These are phyloP conservation scores for Drosophila sp. DNA, from an alignment of 1,140 invertebrate genomes.

Conservation along the genomic window DNA sequence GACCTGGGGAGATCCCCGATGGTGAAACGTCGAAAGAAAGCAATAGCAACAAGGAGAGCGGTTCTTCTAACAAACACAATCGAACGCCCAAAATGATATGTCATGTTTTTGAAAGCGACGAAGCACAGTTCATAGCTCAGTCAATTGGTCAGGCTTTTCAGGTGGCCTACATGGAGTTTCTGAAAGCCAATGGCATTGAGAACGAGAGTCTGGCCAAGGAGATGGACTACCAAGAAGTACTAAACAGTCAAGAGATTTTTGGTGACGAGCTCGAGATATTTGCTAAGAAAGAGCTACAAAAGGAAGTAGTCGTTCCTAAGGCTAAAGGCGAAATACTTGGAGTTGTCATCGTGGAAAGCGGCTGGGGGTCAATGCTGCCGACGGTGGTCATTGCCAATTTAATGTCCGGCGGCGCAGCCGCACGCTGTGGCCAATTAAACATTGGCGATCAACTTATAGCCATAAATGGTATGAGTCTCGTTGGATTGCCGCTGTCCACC, in stretches of 20 bases:
- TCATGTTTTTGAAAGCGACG: constrained; percentile 99
- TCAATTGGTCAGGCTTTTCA: constrained; percentile 99
- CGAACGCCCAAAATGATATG: constrained; percentile 99
- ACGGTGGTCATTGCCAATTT: constrained; percentile 98
- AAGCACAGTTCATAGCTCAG: constrained; percentile 99
- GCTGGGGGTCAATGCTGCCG: constrained; percentile 89
- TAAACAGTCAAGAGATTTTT: constrained; percentile 99
- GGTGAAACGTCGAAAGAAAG: constrained; percentile 41
- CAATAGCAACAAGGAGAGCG: constrained; percentile 26
- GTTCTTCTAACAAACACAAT: constrained; percentile 88
- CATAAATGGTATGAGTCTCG: constrained; percentile 98
- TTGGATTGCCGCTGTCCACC: constrained; percentile 97
- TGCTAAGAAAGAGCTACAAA: constrained; percentile 99
- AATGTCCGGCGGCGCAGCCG: constrained; percentile 97
- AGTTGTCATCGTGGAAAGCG: constrained; percentile 99
- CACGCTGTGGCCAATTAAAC: constrained; percentile 98
- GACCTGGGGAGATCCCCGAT: constrained; percentile 44
- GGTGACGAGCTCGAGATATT: constrained; percentile 99
- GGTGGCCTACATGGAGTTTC: constrained; percentile 99
- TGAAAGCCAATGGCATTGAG: constrained; percentile 99
- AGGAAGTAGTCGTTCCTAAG: constrained; percentile 99
- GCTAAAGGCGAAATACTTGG: constrained; percentile 98
- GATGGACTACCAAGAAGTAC: constrained; percentile 99
- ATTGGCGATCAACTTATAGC: constrained; percentile 99
- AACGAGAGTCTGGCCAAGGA: constrained; percentile 99